These are phyloP conservation scores for Leptinotarsa juncta DNA, from an alignment of 2,888 invertebrate genomes.

Conservation along the genomic window DNA sequence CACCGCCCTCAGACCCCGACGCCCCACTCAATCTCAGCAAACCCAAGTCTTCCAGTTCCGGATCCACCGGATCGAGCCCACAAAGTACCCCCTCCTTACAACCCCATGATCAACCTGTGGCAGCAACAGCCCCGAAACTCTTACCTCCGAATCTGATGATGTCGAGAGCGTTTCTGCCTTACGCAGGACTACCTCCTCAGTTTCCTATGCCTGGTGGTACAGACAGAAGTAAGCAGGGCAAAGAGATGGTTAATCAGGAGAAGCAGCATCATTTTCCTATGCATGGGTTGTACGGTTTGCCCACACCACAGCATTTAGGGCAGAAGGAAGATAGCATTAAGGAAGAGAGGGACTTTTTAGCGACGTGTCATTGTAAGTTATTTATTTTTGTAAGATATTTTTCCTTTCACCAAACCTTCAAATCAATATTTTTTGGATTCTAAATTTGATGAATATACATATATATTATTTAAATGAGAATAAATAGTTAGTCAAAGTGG, in stretches of 20 bases:
- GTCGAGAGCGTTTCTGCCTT: constrained; percentile 72
- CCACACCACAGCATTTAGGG: constrained; percentile 59
- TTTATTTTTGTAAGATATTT: background rate
- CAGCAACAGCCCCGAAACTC: constrained; percentile 71
- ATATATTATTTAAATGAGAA: too few species aligned
- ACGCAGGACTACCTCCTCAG: constrained; percentile 73
- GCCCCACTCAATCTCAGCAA: constrained; percentile 90
- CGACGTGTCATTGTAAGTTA: constrained; percentile 71
- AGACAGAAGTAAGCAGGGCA: constrained; percentile 58
- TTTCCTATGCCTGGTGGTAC: constrained; percentile 65
- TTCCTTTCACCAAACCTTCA: too few species aligned
- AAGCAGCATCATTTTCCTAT: constrained; percentile 62
- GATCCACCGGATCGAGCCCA: constrained; percentile 70
- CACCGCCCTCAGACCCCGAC: constrained; percentile 73
- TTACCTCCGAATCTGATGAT: constrained; percentile 72
- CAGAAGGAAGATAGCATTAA: constrained; percentile 63
- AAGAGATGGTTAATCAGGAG: constrained; percentile 60
- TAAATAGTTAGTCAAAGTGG: too few species aligned
- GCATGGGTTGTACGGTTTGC: constrained; percentile 64
- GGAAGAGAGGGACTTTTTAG: constrained; percentile 74
- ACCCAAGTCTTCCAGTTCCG: constrained; percentile 74
- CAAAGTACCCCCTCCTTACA: constrained; percentile 62
- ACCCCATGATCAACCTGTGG: constrained; percentile 68
- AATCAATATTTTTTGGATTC: too few species aligned
- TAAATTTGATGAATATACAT: too few species aligned